Evolutionary conservation across 2,113 vertebrate genomes (phyloP), one percentile per base, ranked within the genome.

Genomic region (Saccopteryx bilineata): DNA sequence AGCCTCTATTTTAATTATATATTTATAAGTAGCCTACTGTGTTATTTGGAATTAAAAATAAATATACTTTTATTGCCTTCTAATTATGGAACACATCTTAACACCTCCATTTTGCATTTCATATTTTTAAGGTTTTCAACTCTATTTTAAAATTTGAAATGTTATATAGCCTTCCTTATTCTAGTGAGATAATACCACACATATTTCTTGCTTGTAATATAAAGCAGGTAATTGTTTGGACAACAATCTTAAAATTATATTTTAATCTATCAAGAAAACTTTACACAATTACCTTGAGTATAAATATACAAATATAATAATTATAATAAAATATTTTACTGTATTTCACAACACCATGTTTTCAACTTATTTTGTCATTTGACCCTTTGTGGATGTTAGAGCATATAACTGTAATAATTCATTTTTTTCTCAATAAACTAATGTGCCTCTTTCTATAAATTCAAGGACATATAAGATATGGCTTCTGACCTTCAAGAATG

Each of bases 291-390:
- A 21, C 6, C 2, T 6, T 61, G 21, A 84, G 23, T 92, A 60
- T 56, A 94, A 88, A 72, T 63, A 83, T 63, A 61, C 46, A 11
- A 58, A 58, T 65, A 91, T n/a, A 56, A 84, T 46, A 75, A 23
- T 11, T 71, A 13, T 24, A 72, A 17, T 58, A 14, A 69, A 92
- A 74, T 46, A 78, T 28, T 80, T 68, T 65, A 71, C 7, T n/a
- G 14, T 58, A 65, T 58, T 79, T 88, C 11, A 46, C 7, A 72
- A 39, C 5, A 48, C 15, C 48, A 58, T 90, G 17, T 12, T 75
- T 93, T 69, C n/a, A 85, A 86, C 11, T 72, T 72, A 60, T 33
- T 60, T 78, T 92, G 10, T 66, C 79, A 21, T 63, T 90, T 75
- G 66, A 92, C 2, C 1, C 1, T 75, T 81, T 17, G 26, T 39